A percentile compares a stretch with the other conserved stretches of the same genome.
These are phyloP conservation scores for Aleiodes alternator DNA, from an alignment of 2,888 invertebrate genomes.

Conservation along the genomic window DNA sequence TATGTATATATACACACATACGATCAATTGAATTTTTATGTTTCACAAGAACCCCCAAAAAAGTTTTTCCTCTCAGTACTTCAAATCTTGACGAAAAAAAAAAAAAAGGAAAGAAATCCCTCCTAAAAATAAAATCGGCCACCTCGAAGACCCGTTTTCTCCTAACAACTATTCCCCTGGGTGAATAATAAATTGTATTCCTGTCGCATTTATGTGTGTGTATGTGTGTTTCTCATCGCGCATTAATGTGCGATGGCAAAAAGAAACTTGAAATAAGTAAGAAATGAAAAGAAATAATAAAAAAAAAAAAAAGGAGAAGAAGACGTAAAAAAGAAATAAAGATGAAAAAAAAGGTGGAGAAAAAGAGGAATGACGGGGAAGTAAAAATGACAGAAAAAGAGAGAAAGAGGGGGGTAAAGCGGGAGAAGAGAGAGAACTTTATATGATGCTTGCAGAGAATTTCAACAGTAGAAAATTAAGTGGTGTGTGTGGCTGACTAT, in stretches of 20 bases:
- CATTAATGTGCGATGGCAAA: conserved; percentile 36
- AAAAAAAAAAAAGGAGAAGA: background rate
- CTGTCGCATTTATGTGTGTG: conserved; percentile 35
- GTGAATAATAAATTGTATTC: conserved; percentile 56
- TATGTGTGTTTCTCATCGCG: conserved; percentile 19
- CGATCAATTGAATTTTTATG: conserved; percentile 8
- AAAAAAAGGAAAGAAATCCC: background rate
- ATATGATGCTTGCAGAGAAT: conserved; percentile 35
- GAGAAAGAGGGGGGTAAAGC: conserved; percentile 12
- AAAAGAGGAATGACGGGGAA: conserved; percentile 25
- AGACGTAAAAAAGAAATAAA: conserved; percentile 23
- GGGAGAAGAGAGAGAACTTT: conserved; percentile 4
- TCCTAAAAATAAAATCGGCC: conserved; percentile 66
- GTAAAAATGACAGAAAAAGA: background rate
- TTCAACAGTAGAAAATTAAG: conserved; percentile 23
- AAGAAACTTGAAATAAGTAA: conserved; percentile 24
- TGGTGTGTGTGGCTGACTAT: conserved; percentile 41
- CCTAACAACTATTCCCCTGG: conserved; percentile 35
- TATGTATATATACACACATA: no score
- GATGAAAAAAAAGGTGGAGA: conserved; percentile 33
- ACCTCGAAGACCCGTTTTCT: conserved; percentile 54
- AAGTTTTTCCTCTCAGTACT: conserved; percentile 37
- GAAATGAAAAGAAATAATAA: conserved; percentile 28
- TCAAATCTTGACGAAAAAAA: background rate
- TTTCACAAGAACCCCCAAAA: background rate